These are phyloP conservation scores for Prietella phreatophila DNA, from an alignment of 2,113 vertebrate species.

Conservation along the genomic window DNA sequence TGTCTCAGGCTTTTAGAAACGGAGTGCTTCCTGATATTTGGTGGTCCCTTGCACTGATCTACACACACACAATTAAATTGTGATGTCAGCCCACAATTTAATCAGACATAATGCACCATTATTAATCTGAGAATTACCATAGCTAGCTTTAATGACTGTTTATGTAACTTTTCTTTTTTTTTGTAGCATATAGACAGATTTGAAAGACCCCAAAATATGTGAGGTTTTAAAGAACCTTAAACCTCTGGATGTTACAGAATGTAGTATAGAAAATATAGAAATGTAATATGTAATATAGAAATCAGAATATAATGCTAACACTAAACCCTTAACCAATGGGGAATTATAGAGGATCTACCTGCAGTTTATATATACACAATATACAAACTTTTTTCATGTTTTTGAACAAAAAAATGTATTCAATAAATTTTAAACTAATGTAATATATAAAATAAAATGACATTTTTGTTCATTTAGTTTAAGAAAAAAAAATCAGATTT, in stretches of 20 bases:
- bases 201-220: neutral
- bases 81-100: neutral
- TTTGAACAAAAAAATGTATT: too few species aligned
- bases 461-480: too few species aligned
- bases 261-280: neutral
- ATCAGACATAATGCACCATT: neutral
- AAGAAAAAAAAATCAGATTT: too few species aligned
- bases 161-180: neutral
- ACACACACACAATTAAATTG: conserved; percentile 7
- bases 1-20: conserved; percentile 81
- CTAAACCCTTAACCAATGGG: neutral
- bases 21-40: conserved; percentile 83
- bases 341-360: neutral
- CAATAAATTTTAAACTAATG: neutral
- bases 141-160: neutral
- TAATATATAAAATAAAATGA: neutral
- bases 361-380: neutral
- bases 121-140: neutral
- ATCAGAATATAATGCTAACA: neutral
- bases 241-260: neutral
- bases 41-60: conserved; percentile 30
- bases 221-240: neutral
- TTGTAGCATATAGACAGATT: neutral
- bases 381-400: neutral
- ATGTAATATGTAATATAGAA: neutral